Base-by-base conservation (phyloP, 23 tunicate species). In the Diplosoma virens region DNA sequence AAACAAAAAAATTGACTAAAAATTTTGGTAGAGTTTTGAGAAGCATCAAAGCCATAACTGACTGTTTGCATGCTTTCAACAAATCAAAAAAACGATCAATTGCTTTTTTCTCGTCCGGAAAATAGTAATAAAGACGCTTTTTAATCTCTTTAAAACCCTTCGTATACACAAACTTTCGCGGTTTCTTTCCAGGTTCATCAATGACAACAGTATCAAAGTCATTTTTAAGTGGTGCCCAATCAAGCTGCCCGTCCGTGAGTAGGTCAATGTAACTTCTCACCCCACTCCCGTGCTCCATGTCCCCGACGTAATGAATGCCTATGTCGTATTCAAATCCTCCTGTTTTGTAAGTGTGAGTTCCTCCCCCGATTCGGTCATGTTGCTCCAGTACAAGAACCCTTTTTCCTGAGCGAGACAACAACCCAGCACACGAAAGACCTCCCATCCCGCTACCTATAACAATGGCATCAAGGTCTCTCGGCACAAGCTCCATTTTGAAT, bases 371-470 rank as follows among this genome's bases (percentile, higher is more conserved):
- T 71, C 81, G 41, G 52, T 81, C 85, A 86, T 86, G 93, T 47
- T 79, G 84, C 47, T 86, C 93, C 26, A 86, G 64, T 7, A 86
- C 93, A 14, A 86, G 66, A 63, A 86, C 93, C 24, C 60, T 80
- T 29, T 86, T 86, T 58, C 93, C 93, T 21, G 85, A 58, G 61
- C 85, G 59, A 11, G 93, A 75, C 75, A 86, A 17, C 37, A 66
- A 33, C 16, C 66, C 93, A 31, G 93, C 93, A 59, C 85, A 79
- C 17, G 93, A 54, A 2, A 86, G 59, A 17, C 93, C 93, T 66
- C 93, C 93, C 67, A 86, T 70, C 6, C 93, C 93, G 73, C 93
- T 86, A 47, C 93, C 93, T 23, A 86, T 73, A 7, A 86, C 67
- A 55, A 86, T 86, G 33, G 85, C 93, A 54, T 86, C 93, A 4